Conservation (phyloP, 2,888 invertebrate species). For the Lepidonotus clava region DNA sequence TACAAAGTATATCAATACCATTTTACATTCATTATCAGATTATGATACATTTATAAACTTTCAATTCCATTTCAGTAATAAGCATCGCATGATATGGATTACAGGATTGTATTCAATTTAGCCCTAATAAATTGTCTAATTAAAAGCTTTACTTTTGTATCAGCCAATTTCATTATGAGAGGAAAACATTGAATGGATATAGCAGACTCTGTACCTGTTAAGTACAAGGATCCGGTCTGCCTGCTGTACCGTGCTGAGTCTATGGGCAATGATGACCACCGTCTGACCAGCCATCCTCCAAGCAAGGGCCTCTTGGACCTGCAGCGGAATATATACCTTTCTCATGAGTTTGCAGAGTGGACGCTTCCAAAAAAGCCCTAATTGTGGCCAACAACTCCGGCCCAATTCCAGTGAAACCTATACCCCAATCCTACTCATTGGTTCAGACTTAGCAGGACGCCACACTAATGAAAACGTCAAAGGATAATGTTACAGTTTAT, state of each 20-base stretch:
- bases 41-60: background rate
- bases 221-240: constrained; percentile 76
- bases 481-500: too few species aligned
- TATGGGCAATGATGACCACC: constrained; percentile 81
- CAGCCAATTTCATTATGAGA: background rate
- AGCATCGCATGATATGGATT: too few species aligned
- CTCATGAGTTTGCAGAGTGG: too few species aligned
- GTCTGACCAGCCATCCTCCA: constrained; percentile 79
- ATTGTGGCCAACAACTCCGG: too few species aligned
- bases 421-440: too few species aligned
- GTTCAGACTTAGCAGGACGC: too few species aligned
- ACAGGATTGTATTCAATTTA: too few species aligned
- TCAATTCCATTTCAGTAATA: background rate
- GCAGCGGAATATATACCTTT: constrained; percentile 47
- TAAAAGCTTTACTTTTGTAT: background rate
- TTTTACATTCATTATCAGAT: background rate
- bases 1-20: background rate
- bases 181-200: background rate
- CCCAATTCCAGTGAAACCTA: too few species aligned
- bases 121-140: too few species aligned
- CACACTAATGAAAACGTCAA: too few species aligned
- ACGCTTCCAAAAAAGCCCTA: too few species aligned
- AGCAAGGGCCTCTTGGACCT: constrained; percentile 81
- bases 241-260: constrained; percentile 80
- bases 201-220: constrained; percentile 63